These are phyloP conservation scores for Hapalemur alaotrensis DNA, from an alignment of 2,797 vertebrate genomes.

Conservation along the genomic window DNA sequence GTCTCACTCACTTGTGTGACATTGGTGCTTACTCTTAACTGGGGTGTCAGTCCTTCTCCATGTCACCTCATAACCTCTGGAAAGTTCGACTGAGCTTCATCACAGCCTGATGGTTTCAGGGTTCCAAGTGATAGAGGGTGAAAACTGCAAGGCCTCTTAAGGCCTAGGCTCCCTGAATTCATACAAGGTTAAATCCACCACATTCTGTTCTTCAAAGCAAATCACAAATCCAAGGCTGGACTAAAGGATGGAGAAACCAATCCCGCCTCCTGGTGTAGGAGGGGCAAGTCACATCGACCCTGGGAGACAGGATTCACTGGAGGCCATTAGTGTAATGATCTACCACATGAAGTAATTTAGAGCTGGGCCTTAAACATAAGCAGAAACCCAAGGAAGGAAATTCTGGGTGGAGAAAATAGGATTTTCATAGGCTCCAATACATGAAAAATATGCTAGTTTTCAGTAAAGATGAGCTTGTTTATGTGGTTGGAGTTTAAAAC, in stretches of 20 bases:
- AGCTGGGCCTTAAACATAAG: not conserved
- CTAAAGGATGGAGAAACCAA: not conserved
- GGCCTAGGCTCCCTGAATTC: not conserved
- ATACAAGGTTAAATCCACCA: not conserved
- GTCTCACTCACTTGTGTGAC: not conserved
- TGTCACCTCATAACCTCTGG: accelerated
- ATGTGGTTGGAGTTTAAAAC: not conserved
- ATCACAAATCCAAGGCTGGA: not conserved
- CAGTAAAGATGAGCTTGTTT: not conserved
- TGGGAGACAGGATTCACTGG: not conserved
- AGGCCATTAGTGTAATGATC: not conserved
- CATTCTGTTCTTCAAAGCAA: not conserved
- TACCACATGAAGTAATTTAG: not conserved
- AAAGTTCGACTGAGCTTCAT: not conserved
- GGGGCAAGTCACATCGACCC: not conserved
- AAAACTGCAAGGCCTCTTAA: not conserved
- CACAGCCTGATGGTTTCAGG: not conserved
- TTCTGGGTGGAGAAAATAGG: not conserved
- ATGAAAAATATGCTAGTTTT: not conserved
- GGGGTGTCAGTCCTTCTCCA: not conserved
- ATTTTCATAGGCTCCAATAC: not conserved
- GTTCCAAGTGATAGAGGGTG: not conserved
- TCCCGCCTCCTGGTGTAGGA: not conserved
- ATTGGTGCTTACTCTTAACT: not conserved
- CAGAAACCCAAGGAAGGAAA: not conserved